phyloP scores from a whole-genome alignment of 2,888 invertebrate genomes.

The Pyrrhia umbra region DNA sequence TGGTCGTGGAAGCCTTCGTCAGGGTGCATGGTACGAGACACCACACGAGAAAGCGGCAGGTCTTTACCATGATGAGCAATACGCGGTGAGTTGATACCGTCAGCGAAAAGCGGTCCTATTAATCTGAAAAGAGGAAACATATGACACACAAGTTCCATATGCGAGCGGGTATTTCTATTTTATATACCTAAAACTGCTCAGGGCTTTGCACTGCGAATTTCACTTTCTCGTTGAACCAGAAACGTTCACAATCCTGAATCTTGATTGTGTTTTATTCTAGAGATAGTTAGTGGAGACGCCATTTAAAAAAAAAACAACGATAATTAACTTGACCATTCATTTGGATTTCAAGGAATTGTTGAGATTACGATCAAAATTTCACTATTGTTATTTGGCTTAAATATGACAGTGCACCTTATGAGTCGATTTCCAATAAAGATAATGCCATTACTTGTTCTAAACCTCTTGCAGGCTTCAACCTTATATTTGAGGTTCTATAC shows the following conservation, averaged over 20 bases:
- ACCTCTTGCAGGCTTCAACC: neutral
- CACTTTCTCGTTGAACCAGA: constrained; percentile 45
- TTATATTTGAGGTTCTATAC: neutral
- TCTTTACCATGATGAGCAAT: constrained; percentile 94
- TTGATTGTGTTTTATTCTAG: constrained; percentile 35
- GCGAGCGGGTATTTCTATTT: constrained; percentile 29
- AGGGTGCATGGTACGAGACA: constrained; percentile 97
- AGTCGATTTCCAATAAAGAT: neutral
- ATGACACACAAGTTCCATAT: constrained; percentile 34
- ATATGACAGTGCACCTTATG: neutral
- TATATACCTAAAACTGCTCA: constrained; percentile 26
- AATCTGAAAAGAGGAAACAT: constrained; percentile 84
- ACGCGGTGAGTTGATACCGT: constrained; percentile 96
- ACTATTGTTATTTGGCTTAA: neutral
- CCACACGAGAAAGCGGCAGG: constrained; percentile 95
- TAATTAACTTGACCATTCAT: neutral
- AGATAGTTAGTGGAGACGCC: constrained; percentile 4
- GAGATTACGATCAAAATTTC: neutral
- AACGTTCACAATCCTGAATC: constrained; percentile 38
- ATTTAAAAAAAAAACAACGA: constrained; percentile 17
- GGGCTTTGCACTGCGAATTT: constrained; percentile 45
- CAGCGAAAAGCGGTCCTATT: constrained; percentile 95
- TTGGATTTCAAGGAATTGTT: constrained; percentile 3
- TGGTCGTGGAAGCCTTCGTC: constrained; percentile 98
- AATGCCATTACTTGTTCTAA: neutral